Evolutionary conservation across 1,140 invertebrate genomes (phyloP), one percentile per base, ranked within the genome.

Genomic region (Macrobrachium nipponense): DNA sequence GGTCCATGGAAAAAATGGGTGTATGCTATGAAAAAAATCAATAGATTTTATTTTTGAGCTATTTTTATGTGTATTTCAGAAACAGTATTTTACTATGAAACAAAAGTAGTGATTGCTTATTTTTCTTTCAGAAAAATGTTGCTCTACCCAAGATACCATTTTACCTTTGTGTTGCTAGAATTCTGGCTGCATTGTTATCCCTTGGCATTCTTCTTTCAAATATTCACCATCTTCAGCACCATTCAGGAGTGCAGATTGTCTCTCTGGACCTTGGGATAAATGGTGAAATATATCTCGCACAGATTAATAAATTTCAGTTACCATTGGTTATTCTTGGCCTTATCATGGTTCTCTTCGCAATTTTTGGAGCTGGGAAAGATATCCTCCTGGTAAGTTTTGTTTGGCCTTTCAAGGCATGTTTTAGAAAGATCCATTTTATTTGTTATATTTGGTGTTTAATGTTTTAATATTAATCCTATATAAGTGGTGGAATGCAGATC

Each of bases 311-410:
- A 36, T 86, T 80, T n/a, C n/a, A 59, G 0, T 79, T 77, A 6
- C 76, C 77, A 7, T 58, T 86, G 17, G 66, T 86, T 7, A 64
- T 85, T 18, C 43, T 66, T 7, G 83, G 83, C 10, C 76, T 85
- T 3, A 64, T 66, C 0, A 59, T 85, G 23, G 62, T 86, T 18
- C 83, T 86, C 18, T 18, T 86, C 0, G 72, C 27, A 68, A 86
- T 86, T 59, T 86, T 80, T 51, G n/a, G 75, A 61, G 79, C 77
- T 73, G 83, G 83, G 72, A 86, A 86, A 72, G 66, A 86, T 27
- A 20, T 68, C n/a, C 58, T 86, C 58, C 61, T 80, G 77, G 83
- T 86, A 62, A 73, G 83, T 62, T 17, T 23, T 6, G 11, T 15
- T 68, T 27, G 20, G 27, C 23, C 17, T 72, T 72, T 68, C 27